Evolutionary conservation across 1,140 invertebrate species (phyloP), one percentile per base, ranked within the genome.

Genomic region (Phymastichus coffea): DNA sequence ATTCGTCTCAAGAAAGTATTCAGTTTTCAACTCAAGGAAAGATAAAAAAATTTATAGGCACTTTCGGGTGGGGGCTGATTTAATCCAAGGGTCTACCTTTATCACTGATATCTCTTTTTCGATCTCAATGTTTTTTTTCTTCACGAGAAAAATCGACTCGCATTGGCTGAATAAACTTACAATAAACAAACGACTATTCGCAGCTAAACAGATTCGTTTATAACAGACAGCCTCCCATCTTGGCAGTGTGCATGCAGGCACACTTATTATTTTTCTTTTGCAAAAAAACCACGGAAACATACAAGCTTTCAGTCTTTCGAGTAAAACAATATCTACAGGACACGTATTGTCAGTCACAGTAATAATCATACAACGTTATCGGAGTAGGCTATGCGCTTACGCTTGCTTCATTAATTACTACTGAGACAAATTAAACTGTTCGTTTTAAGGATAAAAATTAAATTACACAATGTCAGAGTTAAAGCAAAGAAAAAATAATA

Each of bases 1-100:
- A 75, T 72, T 76, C 72, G 69, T 68, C 65, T 70, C 61, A 73
- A 68, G 70, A 73, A 75, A 66, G 67, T 70, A 65, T 73, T 72
- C 74, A 70, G 74, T 75, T 66, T 71, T 65, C 74, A 71, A 77
- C 71, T 77, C 72, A 72, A 73, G 53, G 61, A 74, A 69, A 72
- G 67, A 70, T 77, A 75, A 75, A n/a, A n/a, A n/a, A 77, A 74
- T 72, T 60, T 70, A 73, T 62, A 73, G 69, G 68, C 71, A 67
- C 68, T 69, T 67, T 61, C 10, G 63, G 67, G n/a, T n/a, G n/a
- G n/a, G n/a, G 69, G 48, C 58, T 65, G 66, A n/a, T n/a, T n/a
- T n/a, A n/a, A 65, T 74, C 63, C 63, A 61, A 66, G 66, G 72
- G 65, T 75, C 72, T 67, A 72, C 72, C 69, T 55, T 65, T 63